Evolutionary conservation across 2,888 invertebrate species (phyloP).

Genomic region (Leptopilina syphax): DNA sequence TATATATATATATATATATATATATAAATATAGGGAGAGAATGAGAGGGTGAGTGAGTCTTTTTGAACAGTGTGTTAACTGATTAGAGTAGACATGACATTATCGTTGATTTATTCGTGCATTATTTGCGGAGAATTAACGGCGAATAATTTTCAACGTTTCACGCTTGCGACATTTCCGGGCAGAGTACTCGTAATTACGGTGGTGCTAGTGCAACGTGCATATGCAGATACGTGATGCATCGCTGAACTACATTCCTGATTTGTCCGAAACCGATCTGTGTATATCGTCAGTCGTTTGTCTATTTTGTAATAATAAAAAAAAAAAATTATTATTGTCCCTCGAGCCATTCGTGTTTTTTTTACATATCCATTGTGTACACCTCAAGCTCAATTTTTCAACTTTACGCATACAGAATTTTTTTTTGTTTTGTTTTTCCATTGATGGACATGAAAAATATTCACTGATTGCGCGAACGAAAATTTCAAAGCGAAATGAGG

Average conservation of each 20-base stretch:
- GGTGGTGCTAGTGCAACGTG: conserved; percentile 35
- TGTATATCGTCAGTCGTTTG: conserved; percentile 7
- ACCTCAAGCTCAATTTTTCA: conserved; percentile 9
- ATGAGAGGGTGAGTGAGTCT: neutral
- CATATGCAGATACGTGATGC: conserved; percentile 38
- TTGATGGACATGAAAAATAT: neutral
- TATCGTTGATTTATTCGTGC: conserved; percentile 40
- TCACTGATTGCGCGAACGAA: neutral
- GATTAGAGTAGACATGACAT: conserved; percentile 38
- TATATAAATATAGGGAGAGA: too few species aligned
- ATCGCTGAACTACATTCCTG: conserved; percentile 37
- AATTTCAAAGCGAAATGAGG: neutral
- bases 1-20: too few species aligned
- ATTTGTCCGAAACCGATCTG: conserved; percentile 32
- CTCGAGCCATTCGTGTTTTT: neutral
- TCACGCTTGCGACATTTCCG: conserved; percentile 27
- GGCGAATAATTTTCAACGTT: conserved; percentile 39
- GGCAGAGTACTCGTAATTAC: conserved; percentile 39
- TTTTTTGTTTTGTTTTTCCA: neutral
- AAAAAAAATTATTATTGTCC: neutral
- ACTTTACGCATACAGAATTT: conserved; percentile 1
- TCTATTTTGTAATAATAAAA: neutral
- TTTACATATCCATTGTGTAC: neutral
- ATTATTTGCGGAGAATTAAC: conserved; percentile 39
- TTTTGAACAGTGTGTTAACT: conserved; percentile 39